Base-by-base conservation (phyloP, 2,797 vertebrate species). In the Malacoctenus gilli region DNA sequence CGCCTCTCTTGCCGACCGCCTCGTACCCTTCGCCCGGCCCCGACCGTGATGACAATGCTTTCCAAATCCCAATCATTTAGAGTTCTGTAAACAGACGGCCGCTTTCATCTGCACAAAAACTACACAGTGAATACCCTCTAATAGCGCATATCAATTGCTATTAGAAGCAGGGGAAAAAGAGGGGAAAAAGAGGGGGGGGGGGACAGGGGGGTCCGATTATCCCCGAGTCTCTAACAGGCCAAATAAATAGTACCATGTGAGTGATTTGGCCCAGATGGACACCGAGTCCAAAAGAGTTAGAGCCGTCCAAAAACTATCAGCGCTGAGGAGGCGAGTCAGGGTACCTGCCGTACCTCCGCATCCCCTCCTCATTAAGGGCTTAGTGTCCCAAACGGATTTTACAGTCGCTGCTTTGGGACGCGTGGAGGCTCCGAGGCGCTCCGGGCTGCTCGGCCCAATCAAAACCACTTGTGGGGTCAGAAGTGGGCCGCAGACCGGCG, bases 201-300 rank as follows among this genome's bases (percentile, higher is more conserved):
- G 53, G 65, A 38, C 9, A 48, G 44, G 57, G 59, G 71, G 48
- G 59, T 77, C 53, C 57, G 67, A 88, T 89, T 90, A 92, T 85
- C 75, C 77, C 59, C 36, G 75, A 84, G 77, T 82, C 78, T 69
- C 69, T 80, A 87, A 87, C 83, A 82, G 80, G 79, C 76, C 83
- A 88, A 85, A 85, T 89, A 90, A 92, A 89, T 80, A 85, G 78
- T 77, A 86, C 81, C 84, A 87, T 88, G 83, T 86, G 85, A 85
- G 74, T 77, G 61, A 85, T 88, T 88, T 80, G 84, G 82, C 72
- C 81, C 87, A 86, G 78, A 86, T 87, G 85, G 85, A 84, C 65
- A 77, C 39, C 44, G 35, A 70, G 78, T 87, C 74, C 69, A 67
- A 53, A 50, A 61, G 77, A 87, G 68, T 77, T 75, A 81, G 71